Base-by-base conservation (phyloP, 1,140 invertebrate genomes). In the Drosophila pandora region DNA sequence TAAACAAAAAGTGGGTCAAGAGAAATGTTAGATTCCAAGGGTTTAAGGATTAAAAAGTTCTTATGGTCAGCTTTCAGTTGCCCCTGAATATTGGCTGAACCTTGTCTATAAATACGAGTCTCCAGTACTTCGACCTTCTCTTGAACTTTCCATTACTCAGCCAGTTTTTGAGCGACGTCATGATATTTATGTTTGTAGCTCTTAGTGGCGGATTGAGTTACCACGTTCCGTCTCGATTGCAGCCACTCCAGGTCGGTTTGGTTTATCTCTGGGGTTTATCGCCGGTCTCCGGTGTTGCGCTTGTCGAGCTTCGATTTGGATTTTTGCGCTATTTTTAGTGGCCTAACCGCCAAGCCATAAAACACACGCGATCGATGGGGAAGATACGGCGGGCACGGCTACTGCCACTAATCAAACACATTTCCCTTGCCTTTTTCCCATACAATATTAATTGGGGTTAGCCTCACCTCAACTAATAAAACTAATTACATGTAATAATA, bases 281-380 rank as follows among this genome's bases (percentile, higher is more conserved):
- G 23, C 34, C 32, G 56, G 71, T 74, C 70, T 37, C 52, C 47
- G 28, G 8, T 49, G 30, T 53, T 71, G 57, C 68, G 69, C 65
- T 72, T 60, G 65, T 60, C 39, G 55, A 53, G 56, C 67, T 72
- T 54, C 69, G 49, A 71, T 72, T 71, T 71, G 34, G 45, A 25
- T 61, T 43, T 43, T 32, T 64, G 50, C 50, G 28, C 58, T 75
- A 65, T 75, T 75, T 75, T 65, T 65, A 75, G 32, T 32, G 52
- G 21, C 34, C 43, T 43, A 49, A 69, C 60, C 61, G 30, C 76
- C 45, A 54, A 60, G 34, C 50, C 55, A 79, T 83, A 84, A 79
- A 75, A 28, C 45, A 55, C 37, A 71, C 62, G 22, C 49, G 60
- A 67, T 71, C 37, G 68, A 71, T 79, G 30, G 13, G n/a, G 8